These are phyloP conservation scores for Hydropotes inermis DNA, from an alignment of 2,113 vertebrate species.

Conservation along the genomic window DNA sequence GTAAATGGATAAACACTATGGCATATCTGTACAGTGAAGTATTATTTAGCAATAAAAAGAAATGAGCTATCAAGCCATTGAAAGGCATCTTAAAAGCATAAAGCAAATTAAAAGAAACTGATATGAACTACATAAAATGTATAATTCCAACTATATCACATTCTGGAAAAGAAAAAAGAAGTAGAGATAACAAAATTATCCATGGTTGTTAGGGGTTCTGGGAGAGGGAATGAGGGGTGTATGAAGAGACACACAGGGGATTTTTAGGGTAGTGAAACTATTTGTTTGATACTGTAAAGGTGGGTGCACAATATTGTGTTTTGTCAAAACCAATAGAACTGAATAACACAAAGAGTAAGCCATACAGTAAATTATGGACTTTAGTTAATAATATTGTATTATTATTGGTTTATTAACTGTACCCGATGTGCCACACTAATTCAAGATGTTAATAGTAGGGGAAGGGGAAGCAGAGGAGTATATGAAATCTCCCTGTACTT, in stretches of 20 bases:
- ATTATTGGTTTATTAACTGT: neutral
- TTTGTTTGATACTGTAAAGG: neutral
- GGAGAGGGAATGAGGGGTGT: no score
- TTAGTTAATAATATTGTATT: neutral
- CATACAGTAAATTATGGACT: neutral
- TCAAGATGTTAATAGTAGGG: neutral
- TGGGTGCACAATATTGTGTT: no score
- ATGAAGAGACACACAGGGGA: neutral
- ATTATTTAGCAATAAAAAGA: neutral
- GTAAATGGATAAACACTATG: neutral
- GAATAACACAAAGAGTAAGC: neutral
- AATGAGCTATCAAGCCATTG: neutral
- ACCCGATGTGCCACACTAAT: neutral
- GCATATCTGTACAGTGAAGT: neutral
- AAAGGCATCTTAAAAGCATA: neutral
- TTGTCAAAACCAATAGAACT: neutral
- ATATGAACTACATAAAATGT: neutral
- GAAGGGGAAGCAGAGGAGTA: neutral
- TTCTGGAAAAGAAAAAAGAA: neutral
- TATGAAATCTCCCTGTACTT: neutral
- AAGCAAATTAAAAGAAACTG: neutral
- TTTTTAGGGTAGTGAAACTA: neutral
- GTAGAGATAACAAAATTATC: neutral
- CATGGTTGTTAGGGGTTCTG: neutral
- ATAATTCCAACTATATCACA: neutral